Conservation (phyloP, 2,797 vertebrate species). For the Trachops cirrhosus region DNA sequence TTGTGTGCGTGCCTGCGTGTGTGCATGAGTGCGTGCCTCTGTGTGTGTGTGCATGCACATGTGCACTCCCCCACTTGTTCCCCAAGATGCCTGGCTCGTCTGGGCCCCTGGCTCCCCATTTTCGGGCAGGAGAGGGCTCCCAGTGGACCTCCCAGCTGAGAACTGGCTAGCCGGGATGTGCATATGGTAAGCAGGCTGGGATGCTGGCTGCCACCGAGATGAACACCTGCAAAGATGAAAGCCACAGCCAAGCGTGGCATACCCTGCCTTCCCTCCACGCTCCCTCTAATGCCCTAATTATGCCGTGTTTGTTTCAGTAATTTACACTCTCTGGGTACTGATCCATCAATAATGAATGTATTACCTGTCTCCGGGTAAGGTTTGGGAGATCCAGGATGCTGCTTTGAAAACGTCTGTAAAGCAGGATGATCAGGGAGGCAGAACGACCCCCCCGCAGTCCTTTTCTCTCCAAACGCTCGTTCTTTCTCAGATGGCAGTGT, state of each 20-base stretch:
- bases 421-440: neutral
- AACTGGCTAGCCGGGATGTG: conserved; percentile 87
- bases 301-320: conserved; percentile 76
- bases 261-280: conserved; percentile 54
- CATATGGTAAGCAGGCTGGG: conserved; percentile 90
- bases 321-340: conserved; percentile 75
- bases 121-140: conserved; percentile 77
- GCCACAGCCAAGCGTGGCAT: conserved; percentile 79
- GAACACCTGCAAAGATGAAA: conserved; percentile 87
- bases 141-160: conserved; percentile 85
- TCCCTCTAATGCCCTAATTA: conserved; percentile 73
- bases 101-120: conserved; percentile 23
- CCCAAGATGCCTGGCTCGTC: conserved; percentile 29
- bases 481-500: neutral
- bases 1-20: conserved; percentile 1
- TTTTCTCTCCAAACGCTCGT: neutral
- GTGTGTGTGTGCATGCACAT: neutral
- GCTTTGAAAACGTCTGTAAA: conserved; percentile 28
- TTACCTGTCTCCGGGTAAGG: conserved; percentile 73
- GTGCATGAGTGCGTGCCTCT: neutral
- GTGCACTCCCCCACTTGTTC: neutral
- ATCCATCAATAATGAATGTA: conserved; percentile 76
- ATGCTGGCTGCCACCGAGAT: conserved; percentile 84
- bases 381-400: conserved; percentile 56
- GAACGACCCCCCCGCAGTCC: neutral